Base-by-base conservation (phyloP, 2,797 vertebrate species). In the Microcaecilia unicolor region DNA sequence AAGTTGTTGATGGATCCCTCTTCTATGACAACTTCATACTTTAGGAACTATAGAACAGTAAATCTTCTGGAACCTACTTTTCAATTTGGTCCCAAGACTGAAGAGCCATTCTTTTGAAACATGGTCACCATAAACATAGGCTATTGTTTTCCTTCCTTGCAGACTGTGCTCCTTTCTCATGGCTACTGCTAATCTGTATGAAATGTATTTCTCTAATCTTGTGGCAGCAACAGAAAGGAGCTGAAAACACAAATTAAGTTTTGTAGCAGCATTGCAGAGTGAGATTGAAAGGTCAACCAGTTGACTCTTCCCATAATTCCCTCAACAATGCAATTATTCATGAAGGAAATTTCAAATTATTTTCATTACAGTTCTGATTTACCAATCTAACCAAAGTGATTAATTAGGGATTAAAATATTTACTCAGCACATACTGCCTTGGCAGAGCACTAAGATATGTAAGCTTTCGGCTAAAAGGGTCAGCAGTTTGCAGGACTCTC, bases 341-440 rank as follows among this genome's bases (percentile, higher is more conserved):
- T 75, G 75, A 77, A 83, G 77, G 77, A 84, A 83, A 84, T 83
- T 80, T 84, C 74, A 79, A 78, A 84, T 83, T 78, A 80, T 83
- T 83, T 85, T 85, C 78, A 78, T 82, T 80, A 85, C 80, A 80
- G 74, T 82, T 81, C 74, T 83, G 83, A 84, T 82, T 81, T 83
- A 81, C 78, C 83, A 84, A 82, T 83, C 89, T 89, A 89, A 84
- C 90, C 89, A 89, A 91, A 92, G 92, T 94, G 90, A 96, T 94
- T 94, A 98, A 91, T 91, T 91, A 85, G 74, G 93, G 92, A 97
- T 97, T 97, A 94, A 97, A 94, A 96, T 96, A 95, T 97, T 96
- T 97, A 92, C 92, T 89, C 87, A 86, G 87, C 90, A 92, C 92
- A 95, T 92, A 92, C 88, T 88, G 86, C 81, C 85, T 86, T 90